phyloP scores from a whole-genome alignment of 92 coral and sea anemone species.

The Porites cylindrica region DNA sequence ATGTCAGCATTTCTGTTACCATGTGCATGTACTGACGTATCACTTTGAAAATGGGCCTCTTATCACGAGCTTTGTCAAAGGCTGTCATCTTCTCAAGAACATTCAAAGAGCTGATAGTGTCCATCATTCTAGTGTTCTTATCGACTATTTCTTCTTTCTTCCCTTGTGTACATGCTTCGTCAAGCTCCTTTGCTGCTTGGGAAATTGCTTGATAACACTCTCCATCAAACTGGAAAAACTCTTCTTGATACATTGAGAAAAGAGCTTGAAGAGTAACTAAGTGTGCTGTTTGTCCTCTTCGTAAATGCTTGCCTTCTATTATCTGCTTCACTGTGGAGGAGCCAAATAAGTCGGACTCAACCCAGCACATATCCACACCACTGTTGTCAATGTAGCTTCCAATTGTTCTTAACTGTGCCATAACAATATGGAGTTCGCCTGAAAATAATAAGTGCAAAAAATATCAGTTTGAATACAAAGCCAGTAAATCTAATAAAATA shows the following conservation, averaged over 20 bases:
- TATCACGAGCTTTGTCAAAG: slow-evolving; percentile 1
- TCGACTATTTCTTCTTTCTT: background rate
- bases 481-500: too few relatives aligned
- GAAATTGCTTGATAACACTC: slow-evolving; percentile 22
- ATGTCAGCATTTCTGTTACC: too few relatives aligned
- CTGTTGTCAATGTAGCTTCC: slow-evolving; percentile 58
- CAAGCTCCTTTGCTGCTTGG: slow-evolving; percentile 40
- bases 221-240: slow-evolving; percentile 1
- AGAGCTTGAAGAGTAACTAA: slow-evolving; percentile 70
- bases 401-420: slow-evolving; percentile 62
- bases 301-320: slow-evolving; percentile 61
- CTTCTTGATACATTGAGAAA: slow-evolving; percentile 33
- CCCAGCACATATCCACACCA: slow-evolving; percentile 71
- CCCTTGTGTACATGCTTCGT: slow-evolving; percentile 30
- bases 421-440: slow-evolving; percentile 70
- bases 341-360: slow-evolving; percentile 68
- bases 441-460: too few relatives aligned
- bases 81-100: slow-evolving; percentile 2
- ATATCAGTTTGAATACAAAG: too few relatives aligned
- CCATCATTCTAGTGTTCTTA: background rate
- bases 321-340: slow-evolving; percentile 72
- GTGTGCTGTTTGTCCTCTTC: slow-evolving; percentile 67
- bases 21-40: too few relatives aligned
- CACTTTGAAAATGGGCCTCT: background rate
- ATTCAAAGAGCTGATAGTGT: slow-evolving; percentile 7